These are phyloP conservation scores for Hippopotamus amphibius DNA, from an alignment of 2,113 vertebrate species.

Conservation along the genomic window DNA sequence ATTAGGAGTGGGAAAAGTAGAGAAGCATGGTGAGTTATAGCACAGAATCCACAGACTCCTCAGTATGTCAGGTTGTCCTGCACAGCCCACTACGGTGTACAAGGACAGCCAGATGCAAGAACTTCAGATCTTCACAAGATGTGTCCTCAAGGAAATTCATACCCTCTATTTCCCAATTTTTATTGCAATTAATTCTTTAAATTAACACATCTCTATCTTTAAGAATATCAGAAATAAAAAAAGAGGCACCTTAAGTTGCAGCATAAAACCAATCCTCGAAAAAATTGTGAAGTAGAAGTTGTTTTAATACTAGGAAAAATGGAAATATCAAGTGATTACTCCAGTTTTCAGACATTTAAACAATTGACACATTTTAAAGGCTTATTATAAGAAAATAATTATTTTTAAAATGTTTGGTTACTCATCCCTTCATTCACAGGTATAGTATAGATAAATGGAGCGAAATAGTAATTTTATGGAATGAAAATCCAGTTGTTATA, in stretches of 20 bases:
- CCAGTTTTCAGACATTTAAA: not conserved
- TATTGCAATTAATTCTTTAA: not conserved
- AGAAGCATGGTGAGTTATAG: not conserved
- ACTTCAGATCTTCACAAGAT: not conserved
- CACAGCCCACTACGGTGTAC: not conserved
- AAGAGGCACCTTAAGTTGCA: not conserved
- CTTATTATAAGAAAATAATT: not conserved
- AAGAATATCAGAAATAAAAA: not conserved
- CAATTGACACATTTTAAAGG: not conserved
- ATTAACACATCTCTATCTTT: not conserved
- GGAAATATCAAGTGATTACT: not conserved
- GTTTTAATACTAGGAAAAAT: not conserved
- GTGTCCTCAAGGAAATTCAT: not conserved
- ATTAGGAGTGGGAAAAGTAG: not conserved
- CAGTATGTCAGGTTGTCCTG: not conserved
- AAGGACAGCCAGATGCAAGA: constrained; percentile 22
- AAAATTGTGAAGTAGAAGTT: not conserved
- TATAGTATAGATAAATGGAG: not conserved
- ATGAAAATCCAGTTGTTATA: not conserved
- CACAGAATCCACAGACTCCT: not conserved
- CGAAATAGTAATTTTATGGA: not conserved
- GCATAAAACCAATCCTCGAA: not conserved
- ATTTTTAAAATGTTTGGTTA: not conserved
- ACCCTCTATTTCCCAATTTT: not conserved
- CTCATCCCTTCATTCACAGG: not conserved